phyloP scores from a whole-genome alignment of 2,113 vertebrate species.

The Laticauda laticaudata region DNA sequence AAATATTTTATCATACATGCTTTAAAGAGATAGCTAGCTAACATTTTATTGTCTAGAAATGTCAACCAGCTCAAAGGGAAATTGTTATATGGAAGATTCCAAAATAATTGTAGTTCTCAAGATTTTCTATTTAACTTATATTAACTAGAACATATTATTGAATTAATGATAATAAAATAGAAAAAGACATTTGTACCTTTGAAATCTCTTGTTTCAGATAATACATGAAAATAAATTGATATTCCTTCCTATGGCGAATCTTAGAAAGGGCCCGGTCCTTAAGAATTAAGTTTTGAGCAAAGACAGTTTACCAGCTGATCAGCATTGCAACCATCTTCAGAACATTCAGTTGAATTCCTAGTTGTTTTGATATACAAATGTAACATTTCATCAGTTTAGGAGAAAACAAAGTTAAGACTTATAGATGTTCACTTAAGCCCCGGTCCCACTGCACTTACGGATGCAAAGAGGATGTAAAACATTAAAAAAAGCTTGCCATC shows the following conservation, averaged over 20 bases:
- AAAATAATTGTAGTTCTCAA: background rate
- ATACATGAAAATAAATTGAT: background rate
- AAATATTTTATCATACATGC: background rate
- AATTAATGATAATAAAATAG: background rate
- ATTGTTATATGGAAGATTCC: background rate
- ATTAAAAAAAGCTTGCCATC: no score
- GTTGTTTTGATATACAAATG: background rate
- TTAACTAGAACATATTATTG: background rate
- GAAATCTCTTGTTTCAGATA: background rate
- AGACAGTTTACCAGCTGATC: background rate
- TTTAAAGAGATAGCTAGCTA: background rate
- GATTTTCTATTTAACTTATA: background rate
- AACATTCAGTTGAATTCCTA: background rate
- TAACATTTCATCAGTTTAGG: background rate
- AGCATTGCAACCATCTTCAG: background rate
- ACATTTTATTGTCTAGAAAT: background rate
- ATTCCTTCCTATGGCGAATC: background rate
- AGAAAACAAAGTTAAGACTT: background rate
- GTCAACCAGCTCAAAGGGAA: background rate
- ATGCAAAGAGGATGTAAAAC: no score
- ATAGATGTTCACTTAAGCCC: background rate
- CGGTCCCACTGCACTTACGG: no score
- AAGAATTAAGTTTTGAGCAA: background rate
- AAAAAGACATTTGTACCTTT: background rate
- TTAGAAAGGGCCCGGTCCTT: background rate